A percentile compares a stretch with the other conserved stretches of the same genome.
These are phyloP conservation scores for Drosophila chauvacae DNA, from an alignment of 1,140 invertebrate genomes.

Conservation along the genomic window DNA sequence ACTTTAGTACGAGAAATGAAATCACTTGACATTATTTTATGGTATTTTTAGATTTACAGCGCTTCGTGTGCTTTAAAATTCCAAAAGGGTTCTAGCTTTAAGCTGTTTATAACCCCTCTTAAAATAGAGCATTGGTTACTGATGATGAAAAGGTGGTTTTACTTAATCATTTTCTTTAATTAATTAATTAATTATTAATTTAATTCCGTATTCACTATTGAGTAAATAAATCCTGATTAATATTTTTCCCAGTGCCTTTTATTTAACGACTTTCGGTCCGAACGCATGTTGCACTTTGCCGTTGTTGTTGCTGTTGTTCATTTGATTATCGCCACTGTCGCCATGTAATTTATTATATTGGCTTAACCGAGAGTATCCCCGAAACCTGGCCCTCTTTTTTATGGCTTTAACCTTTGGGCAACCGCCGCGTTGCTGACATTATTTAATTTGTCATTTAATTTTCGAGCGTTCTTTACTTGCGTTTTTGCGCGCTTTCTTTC, in stretches of 20 bases:
- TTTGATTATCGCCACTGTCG: conserved; percentile 82
- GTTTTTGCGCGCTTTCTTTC: conserved; percentile 10
- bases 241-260: conserved; percentile 47
- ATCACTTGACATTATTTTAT: too few relatives aligned
- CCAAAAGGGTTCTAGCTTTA: too few relatives aligned
- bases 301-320: conserved; percentile 66
- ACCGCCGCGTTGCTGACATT: conserved; percentile 77
- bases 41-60: too few relatives aligned
- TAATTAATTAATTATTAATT: too few relatives aligned
- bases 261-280: conserved; percentile 62
- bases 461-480: conserved; percentile 1
- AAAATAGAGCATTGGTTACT: too few relatives aligned
- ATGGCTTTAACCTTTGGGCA: conserved; percentile 79
- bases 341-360: conserved; percentile 82
- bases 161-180: too few relatives aligned
- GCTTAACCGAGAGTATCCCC: conserved; percentile 57
- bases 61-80: too few relatives aligned
- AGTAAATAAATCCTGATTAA: too few relatives aligned
- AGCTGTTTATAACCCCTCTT: too few relatives aligned
- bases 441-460: conserved; percentile 83
- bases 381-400: conserved; percentile 61
- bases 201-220: too few relatives aligned
- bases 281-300: conserved; percentile 68
- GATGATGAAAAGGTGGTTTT: too few relatives aligned
- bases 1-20: too few relatives aligned